Evolutionary conservation across 2,888 invertebrate species (phyloP).

Genomic region (Pedicia rivosa): DNA sequence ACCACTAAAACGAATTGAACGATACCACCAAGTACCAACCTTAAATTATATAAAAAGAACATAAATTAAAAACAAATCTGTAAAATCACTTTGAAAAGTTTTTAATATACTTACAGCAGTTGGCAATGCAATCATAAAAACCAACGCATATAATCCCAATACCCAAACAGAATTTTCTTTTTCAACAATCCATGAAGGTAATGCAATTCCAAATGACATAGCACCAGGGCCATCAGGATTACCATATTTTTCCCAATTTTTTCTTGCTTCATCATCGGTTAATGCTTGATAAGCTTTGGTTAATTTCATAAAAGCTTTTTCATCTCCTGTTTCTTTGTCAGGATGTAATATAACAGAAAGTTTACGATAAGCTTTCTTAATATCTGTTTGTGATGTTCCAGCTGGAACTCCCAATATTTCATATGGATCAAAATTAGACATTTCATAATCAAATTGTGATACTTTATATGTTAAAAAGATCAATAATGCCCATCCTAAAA

Average conservation of each 20-base stretch:
- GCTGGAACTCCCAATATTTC: constrained; percentile 83
- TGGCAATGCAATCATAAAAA: constrained; percentile 95
- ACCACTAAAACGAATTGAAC: constrained; percentile 91
- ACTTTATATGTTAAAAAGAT: constrained; percentile 76
- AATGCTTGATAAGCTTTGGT: constrained; percentile 86
- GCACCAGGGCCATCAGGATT: constrained; percentile 99
- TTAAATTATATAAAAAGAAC: not conserved
- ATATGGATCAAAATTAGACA: constrained; percentile 98
- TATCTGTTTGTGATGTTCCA: constrained; percentile 72
- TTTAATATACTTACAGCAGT: constrained; percentile 33
- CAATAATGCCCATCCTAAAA: constrained; percentile 69
- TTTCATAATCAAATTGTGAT: constrained; percentile 94
- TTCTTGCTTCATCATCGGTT: constrained; percentile 92
- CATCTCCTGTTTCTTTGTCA: constrained; percentile 93
- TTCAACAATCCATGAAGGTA: constrained; percentile 99
- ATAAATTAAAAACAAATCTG: too few relatives aligned
- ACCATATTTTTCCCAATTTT: constrained; percentile 98
- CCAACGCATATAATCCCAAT: constrained; percentile 80
- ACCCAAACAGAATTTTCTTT: constrained; percentile 99
- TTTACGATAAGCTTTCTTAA: constrained; percentile 91
- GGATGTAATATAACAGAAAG: constrained; percentile 91
- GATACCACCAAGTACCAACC: constrained; percentile 97
- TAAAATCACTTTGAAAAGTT: constrained; percentile 28
- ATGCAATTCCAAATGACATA: constrained; percentile 97
- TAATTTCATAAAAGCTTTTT: constrained; percentile 92